A percentile compares a stretch with the other conserved stretches of the same genome.
These are phyloP conservation scores for Heliconius ismenius DNA, from an alignment of 2,888 invertebrate species.

Conservation along the genomic window DNA sequence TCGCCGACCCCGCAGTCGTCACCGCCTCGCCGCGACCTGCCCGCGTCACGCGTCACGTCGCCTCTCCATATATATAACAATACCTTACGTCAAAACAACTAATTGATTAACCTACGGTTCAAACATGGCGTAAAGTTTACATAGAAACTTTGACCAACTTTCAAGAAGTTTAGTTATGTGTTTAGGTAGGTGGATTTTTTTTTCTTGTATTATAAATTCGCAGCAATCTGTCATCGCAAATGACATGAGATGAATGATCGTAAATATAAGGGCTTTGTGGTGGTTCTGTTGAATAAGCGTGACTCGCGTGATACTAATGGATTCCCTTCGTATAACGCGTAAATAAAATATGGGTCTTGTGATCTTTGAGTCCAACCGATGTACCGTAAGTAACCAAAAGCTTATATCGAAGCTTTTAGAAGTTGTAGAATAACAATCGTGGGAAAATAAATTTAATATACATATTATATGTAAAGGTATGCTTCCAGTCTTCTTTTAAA, in stretches of 20 bases:
- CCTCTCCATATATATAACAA: slow-evolving; percentile 46
- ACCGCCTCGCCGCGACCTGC: slow-evolving; percentile 54
- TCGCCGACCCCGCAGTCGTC: slow-evolving; percentile 58
- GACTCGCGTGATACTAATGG: slow-evolving; percentile 54
- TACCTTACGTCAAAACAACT: slow-evolving; percentile 66
- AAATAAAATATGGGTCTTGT: slow-evolving; percentile 46
- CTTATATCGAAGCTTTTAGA: slow-evolving; percentile 19
- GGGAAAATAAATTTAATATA: not conserved
- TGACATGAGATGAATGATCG: slow-evolving; percentile 70
- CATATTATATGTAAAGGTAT: too few relatives aligned
- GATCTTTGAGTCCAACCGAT: slow-evolving; percentile 7
- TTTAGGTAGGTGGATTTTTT: slow-evolving; percentile 51
- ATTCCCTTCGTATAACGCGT: slow-evolving; percentile 48
- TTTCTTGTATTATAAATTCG: slow-evolving; percentile 45
- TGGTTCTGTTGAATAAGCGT: slow-evolving; percentile 53
- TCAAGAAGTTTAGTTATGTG: slow-evolving; percentile 48
- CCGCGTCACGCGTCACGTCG: slow-evolving; percentile 51
- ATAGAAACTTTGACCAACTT: slow-evolving; percentile 41
- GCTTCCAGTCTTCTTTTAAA: too few relatives aligned
- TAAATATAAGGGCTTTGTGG: slow-evolving; percentile 63
- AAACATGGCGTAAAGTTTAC: slow-evolving; percentile 40
- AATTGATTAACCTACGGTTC: slow-evolving; percentile 68
- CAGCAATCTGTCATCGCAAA: slow-evolving; percentile 59
- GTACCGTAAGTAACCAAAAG: slow-evolving; percentile 23
- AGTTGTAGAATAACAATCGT: not conserved